phyloP scores from a whole-genome alignment of 2,797 vertebrate species.

The Pelobates cultripes region DNA sequence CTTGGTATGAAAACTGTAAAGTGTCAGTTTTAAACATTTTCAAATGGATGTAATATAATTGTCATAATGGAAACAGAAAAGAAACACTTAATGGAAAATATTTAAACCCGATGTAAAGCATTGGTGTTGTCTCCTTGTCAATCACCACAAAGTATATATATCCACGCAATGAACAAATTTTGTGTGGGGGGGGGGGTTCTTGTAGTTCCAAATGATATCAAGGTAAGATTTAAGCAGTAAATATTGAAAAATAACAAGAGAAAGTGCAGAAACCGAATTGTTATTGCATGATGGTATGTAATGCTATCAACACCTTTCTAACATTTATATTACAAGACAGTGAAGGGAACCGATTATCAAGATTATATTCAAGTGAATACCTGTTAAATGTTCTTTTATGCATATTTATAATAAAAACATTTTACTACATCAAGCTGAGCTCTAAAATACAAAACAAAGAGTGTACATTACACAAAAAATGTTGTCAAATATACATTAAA shows the following conservation, averaged over 20 bases:
- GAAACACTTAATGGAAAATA: constrained; percentile 1
- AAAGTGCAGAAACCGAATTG: not conserved
- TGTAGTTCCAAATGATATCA: not conserved
- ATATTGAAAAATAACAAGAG: constrained; percentile 3
- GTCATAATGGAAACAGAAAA: constrained; percentile 9
- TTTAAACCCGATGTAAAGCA: not conserved
- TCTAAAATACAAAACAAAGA: too few species aligned
- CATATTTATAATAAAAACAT: too few species aligned
- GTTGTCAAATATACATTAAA: too few species aligned
- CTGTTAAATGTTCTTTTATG: too few species aligned
- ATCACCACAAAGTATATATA: not conserved
- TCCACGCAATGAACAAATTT: not conserved
- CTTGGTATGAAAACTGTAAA: constrained; percentile 39
- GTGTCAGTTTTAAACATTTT: constrained; percentile 31
- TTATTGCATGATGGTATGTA: constrained; percentile 56
- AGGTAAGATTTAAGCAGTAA: constrained; percentile 1
- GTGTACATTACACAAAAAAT: too few species aligned
- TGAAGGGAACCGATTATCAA: too few species aligned
- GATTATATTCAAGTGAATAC: too few species aligned
- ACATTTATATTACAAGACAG: too few species aligned
- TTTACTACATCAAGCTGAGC: too few species aligned
- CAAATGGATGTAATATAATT: constrained; percentile 34
- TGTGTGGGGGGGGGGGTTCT: too few species aligned
- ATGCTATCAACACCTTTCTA: constrained; percentile 61
- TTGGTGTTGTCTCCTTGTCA: not conserved